A percentile compares a stretch with the other conserved stretches of the same genome.
Evolutionary conservation across 2,888 invertebrate species (phyloP).

Genomic region (Euclidia mi): DNA sequence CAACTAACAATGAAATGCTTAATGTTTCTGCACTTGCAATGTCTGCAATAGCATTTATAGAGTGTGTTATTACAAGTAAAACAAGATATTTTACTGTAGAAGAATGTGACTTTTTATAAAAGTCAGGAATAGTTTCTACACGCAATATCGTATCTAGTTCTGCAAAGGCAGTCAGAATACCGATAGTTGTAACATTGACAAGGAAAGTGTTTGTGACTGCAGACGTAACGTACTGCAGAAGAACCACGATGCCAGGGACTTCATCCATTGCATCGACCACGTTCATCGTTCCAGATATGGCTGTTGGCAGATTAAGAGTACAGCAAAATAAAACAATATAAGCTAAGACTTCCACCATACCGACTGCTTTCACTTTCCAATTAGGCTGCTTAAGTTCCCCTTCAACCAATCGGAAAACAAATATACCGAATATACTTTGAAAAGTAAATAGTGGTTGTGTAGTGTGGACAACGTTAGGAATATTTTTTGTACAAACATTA

Average conservation of each 20-base stretch:
- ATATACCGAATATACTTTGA: conserved; percentile 68
- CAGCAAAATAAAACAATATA: conserved; percentile 42
- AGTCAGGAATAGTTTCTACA: conserved; percentile 52
- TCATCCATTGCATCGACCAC: conserved; percentile 54
- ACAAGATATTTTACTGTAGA: conserved; percentile 44
- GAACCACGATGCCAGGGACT: conserved; percentile 56
- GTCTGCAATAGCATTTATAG: conserved; percentile 43
- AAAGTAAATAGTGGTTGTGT: conserved; percentile 57
- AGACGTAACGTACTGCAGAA: conserved; percentile 61
- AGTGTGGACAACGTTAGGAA: conserved; percentile 43
- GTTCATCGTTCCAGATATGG: conserved; percentile 27
- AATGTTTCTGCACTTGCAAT: conserved; percentile 37
- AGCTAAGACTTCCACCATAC: conserved; percentile 39
- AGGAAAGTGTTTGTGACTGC: conserved; percentile 57
- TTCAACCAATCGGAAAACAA: conserved; percentile 58
- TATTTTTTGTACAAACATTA: conserved; percentile 30
- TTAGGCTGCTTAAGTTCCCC: conserved; percentile 53
- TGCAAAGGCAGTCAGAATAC: conserved; percentile 58
- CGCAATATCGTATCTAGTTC: conserved; percentile 60
- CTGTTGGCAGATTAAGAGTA: conserved; percentile 35
- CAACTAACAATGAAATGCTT: conserved; percentile 31
- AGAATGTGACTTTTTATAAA: conserved; percentile 56
- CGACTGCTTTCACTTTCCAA: conserved; percentile 58
- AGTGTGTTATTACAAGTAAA: conserved; percentile 44
- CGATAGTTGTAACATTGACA: conserved; percentile 55